Evolutionary conservation across 2,113 vertebrate species (phyloP).

Genomic region (Poicephalus gulielmi): DNA sequence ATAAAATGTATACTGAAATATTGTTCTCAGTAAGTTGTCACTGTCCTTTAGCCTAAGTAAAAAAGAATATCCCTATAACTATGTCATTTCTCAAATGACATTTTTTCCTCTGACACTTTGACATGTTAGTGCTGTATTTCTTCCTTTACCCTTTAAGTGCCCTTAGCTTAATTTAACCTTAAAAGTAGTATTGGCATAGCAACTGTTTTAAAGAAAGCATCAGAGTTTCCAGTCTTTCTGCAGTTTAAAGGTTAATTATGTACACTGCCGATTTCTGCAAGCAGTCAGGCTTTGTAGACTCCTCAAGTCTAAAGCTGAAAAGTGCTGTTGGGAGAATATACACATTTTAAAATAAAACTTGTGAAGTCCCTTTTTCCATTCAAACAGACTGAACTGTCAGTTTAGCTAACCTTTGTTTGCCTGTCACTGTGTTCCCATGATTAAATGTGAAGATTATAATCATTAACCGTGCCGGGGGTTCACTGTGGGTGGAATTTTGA

Average conservation of each 20-base stretch:
- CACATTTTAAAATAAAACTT: constrained; percentile 68
- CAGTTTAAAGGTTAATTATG: constrained; percentile 52
- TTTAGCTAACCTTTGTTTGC: constrained; percentile 80
- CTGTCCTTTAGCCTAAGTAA: background rate
- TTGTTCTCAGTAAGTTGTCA: background rate
- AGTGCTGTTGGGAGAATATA: background rate
- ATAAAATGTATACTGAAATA: background rate
- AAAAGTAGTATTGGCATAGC: constrained; percentile 3
- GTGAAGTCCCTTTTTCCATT: constrained; percentile 24
- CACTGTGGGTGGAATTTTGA: constrained; percentile 76
- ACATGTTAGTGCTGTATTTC: background rate
- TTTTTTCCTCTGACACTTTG: constrained; percentile 6
- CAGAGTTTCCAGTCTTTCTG: constrained; percentile 10
- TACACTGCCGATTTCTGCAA: background rate
- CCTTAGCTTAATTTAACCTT: constrained; percentile 20
- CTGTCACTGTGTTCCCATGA: constrained; percentile 77
- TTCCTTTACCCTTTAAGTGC: constrained; percentile 16
- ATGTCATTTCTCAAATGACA: background rate
- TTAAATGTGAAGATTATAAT: constrained; percentile 85
- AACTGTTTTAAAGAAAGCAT: constrained; percentile 36
- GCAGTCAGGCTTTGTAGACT: background rate
- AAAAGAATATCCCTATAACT: background rate
- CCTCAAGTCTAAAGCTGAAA: constrained; percentile 19
- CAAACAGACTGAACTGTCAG: constrained; percentile 72
- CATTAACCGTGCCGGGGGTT: constrained; percentile 74